Evolutionary conservation across 2,797 vertebrate genomes (phyloP), one percentile per base, ranked within the genome.

Genomic region (Cryptoprocta ferox): DNA sequence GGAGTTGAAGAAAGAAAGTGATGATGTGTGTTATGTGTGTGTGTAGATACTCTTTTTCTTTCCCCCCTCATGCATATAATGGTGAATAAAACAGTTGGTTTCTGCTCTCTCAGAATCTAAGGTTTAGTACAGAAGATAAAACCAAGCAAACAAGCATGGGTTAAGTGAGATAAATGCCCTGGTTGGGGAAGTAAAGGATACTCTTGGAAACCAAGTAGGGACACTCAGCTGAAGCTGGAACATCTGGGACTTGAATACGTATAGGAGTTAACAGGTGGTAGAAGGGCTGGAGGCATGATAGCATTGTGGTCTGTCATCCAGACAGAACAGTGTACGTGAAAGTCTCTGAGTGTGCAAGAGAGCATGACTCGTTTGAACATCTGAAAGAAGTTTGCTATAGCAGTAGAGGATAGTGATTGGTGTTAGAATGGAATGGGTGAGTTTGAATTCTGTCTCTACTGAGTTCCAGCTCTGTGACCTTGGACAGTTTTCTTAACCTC

Each of bases 101-200:
- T 61, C 85, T 95, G 35, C n/a, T 89, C 39, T 82, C 71, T 19
- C 30, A n/a, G 73, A 96, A 91, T 28, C 76, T 89, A 45, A 96
- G 68, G 65, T 89, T 91, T 45, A 89, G 28, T 50, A 42, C 86
- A 65, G 61, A 97, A 96, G 88, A 39, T 63, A 91, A 91, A 79
- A 68, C 21, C 83, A 75, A 96, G 93, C 39, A 86, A 85, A 61
- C n/a, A 61, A 87, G 70, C 45, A 71, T 48, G 26, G 10, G 16
- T 26, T 89, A 59, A 82, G 63, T 70, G 32, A 86, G 56, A 35
- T 79, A 19, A 35, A 7, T 45, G 42, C 30, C 45, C 16, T 75
- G 65, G 61, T 18, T 68, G 71, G n/a, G 32, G 45, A 81, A 66
- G 42, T 42, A 59, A 37, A 84, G 19, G 19, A 32, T 83, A 18